Evolutionary conservation across 30 jellyfish, hydroid and myxozoan species (phyloP).

Genomic region (Aurelia sp.): DNA sequence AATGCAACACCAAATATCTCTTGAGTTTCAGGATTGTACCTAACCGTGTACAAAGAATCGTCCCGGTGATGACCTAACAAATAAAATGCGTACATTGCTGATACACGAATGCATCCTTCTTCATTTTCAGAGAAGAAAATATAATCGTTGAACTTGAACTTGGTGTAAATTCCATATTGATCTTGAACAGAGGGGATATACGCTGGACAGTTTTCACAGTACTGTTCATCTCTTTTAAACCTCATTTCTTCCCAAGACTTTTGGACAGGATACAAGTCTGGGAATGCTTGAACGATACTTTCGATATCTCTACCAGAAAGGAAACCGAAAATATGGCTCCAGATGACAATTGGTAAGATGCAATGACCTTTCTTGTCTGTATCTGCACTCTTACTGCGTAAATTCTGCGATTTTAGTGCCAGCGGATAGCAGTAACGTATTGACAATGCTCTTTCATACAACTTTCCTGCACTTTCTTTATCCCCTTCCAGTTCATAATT

Average conservation of each 20-base stretch:
- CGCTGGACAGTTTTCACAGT: neutral
- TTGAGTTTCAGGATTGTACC: neutral
- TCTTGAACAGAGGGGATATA: slow-evolving; percentile 38
- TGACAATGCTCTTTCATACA: no score
- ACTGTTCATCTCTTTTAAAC: neutral
- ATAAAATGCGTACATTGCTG: slow-evolving; percentile 73
- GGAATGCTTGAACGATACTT: slow-evolving; percentile 28
- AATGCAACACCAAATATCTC: no score
- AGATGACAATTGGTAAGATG: slow-evolving; percentile 36
- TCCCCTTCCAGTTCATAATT: slow-evolving; percentile 37
- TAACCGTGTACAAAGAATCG: slow-evolving; percentile 25
- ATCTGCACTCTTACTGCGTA: neutral
- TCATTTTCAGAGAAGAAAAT: slow-evolving; percentile 38
- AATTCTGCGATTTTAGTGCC: neutral
- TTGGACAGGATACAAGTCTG: neutral
- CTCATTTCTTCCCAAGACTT: slow-evolving; percentile 30
- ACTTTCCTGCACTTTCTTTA: slow-evolving; percentile 37
- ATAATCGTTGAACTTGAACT: slow-evolving; percentile 29
- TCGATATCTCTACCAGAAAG: slow-evolving; percentile 33
- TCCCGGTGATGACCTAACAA: slow-evolving; percentile 53
- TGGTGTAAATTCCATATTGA: slow-evolving; percentile 47
- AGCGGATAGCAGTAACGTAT: slow-evolving; percentile 62
- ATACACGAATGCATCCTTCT: slow-evolving; percentile 60
- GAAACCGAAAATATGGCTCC: slow-evolving; percentile 42
- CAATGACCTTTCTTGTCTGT: neutral